Conservation (phyloP, 2,888 invertebrate species). For the Conomelus anceps region DNA sequence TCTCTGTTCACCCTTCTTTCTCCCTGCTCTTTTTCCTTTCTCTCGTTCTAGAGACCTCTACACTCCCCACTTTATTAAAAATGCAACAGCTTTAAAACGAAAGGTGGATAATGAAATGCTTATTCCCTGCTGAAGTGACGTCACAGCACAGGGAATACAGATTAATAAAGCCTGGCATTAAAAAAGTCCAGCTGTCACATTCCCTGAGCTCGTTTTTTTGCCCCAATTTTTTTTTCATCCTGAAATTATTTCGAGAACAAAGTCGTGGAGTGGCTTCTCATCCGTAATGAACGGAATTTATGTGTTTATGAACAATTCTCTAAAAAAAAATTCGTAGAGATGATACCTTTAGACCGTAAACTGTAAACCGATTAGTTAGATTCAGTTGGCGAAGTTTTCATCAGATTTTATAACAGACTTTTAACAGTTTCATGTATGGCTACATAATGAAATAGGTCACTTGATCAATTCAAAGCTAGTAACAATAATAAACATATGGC, state of each 20-base stretch:
- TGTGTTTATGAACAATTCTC: neutral
- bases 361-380: neutral
- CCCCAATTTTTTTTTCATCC: neutral
- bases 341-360: neutral
- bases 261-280: neutral
- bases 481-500: too few relatives aligned
- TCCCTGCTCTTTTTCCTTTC: neutral
- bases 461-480: neutral
- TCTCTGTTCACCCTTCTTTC: neutral
- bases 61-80: neutral
- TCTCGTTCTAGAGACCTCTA: neutral
- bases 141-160: neutral
- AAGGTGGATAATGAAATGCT: neutral
- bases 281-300: neutral
- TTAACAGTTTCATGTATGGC: neutral
- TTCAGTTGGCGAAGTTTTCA: neutral
- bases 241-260: neutral
- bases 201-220: neutral
- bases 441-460: neutral
- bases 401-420: neutral
- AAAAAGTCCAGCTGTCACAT: neutral
- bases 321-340: neutral
- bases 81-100: neutral
- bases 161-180: neutral
- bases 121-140: neutral